Conservation (phyloP, 1,140 invertebrate genomes). For the Ostrea denselamellosa region DNA sequence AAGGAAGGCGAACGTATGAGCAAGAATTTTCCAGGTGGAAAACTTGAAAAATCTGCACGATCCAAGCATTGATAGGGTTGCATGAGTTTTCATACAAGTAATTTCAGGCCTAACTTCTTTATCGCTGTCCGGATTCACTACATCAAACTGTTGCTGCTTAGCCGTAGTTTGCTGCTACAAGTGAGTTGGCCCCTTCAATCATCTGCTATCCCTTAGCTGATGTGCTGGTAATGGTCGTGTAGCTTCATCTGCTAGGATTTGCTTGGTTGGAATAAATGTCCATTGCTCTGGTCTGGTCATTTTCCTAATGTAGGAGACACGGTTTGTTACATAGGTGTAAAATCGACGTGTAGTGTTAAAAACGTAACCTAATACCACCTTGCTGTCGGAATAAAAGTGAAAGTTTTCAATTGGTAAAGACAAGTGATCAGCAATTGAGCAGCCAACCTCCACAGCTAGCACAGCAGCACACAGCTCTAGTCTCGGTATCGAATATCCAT, state of each 20-base stretch:
- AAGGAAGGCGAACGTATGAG: background rate
- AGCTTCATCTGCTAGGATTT: background rate
- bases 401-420: slow-evolving; percentile 10
- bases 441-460: slow-evolving; percentile 45
- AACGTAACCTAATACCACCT: slow-evolving; percentile 20
- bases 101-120: background rate
- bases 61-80: background rate
- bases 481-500: slow-evolving; percentile 25
- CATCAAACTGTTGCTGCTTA: background rate
- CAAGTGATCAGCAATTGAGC: slow-evolving; percentile 25
- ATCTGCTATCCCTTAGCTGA: background rate
- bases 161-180: too few species aligned
- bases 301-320: slow-evolving; percentile 1
- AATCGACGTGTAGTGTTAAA: slow-evolving; percentile 8
- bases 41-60: background rate
- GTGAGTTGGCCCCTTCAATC: slow-evolving; percentile 42
- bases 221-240: background rate
- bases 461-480: slow-evolving; percentile 54
- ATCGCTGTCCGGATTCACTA: slow-evolving; percentile 8
- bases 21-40: background rate
- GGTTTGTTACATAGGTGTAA: slow-evolving; percentile 26
- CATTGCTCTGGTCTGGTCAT: slow-evolving; percentile 2
- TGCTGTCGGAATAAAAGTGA: slow-evolving; percentile 25
- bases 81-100: background rate
- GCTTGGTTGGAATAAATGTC: background rate